Conservation (phyloP, 1,140 invertebrate species). For the Leguminivora glycinivorella region DNA sequence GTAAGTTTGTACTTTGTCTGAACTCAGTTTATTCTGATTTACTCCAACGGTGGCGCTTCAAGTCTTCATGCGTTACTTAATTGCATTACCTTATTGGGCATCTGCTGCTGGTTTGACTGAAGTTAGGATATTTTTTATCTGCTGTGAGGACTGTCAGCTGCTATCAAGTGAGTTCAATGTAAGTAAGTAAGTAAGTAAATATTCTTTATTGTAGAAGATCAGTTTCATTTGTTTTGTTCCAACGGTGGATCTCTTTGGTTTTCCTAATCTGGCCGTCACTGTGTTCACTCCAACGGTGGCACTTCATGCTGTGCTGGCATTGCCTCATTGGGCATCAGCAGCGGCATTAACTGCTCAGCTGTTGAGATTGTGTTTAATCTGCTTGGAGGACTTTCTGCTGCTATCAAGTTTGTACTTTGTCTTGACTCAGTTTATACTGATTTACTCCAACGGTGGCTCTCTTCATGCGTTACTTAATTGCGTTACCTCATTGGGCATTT, state of each 20-base stretch:
- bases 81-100: constrained; percentile 89
- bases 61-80: constrained; percentile 87
- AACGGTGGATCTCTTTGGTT: too few relatives aligned
- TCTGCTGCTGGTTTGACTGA: constrained; percentile 86
- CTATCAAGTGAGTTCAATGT: too few relatives aligned
- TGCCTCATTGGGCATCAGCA: constrained; percentile 90
- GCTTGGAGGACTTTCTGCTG: constrained; percentile 81
- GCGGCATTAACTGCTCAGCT: constrained; percentile 82
- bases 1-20: too few relatives aligned
- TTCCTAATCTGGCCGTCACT: constrained; percentile 89
- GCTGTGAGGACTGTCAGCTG: constrained; percentile 84
- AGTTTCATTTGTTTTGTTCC: too few relatives aligned
- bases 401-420: too few relatives aligned
- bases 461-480: too few relatives aligned
- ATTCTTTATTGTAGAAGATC: too few relatives aligned
- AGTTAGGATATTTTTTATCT: constrained; percentile 88
- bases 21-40: constrained; percentile 91
- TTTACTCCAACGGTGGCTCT: too few relatives aligned
- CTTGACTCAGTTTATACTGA: too few relatives aligned
- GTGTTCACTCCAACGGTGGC: constrained; percentile 91
- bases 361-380: constrained; percentile 89
- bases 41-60: constrained; percentile 91
- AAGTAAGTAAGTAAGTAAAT: too few relatives aligned
- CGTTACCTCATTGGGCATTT: too few relatives aligned
- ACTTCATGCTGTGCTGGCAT: constrained; percentile 87